These are phyloP conservation scores for Phyllotreta striolata DNA, from an alignment of 2,888 invertebrate genomes.

Conservation along the genomic window DNA sequence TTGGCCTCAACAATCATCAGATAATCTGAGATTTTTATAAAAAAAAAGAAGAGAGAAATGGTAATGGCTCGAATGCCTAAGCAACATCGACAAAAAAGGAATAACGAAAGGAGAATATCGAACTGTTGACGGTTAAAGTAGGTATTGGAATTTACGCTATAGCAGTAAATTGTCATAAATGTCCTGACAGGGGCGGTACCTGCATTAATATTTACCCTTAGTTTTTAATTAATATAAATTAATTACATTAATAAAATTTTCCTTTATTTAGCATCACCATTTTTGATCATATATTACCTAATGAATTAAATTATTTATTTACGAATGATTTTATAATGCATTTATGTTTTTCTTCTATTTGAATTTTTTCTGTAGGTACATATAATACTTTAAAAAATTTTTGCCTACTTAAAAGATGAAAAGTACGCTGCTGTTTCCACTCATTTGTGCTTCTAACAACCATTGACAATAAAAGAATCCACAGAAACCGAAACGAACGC, in stretches of 20 bases:
- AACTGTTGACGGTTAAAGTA: constrained; percentile 47
- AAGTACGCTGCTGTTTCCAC: constrained; percentile 12
- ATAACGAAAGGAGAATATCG: constrained; percentile 44
- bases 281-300: too few species aligned
- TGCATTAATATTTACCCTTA: too few species aligned
- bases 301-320: too few species aligned
- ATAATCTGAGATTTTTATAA: constrained; percentile 33
- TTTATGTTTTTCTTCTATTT: not conserved
- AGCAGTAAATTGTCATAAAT: constrained; percentile 57
- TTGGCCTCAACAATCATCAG: constrained; percentile 30
- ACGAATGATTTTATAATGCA: too few species aligned
- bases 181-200: constrained; percentile 47
- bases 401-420: not conserved
- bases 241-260: too few species aligned
- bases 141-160: constrained; percentile 50
- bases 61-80: constrained; percentile 36
- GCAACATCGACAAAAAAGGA: constrained; percentile 33
- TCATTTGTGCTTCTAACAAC: constrained; percentile 41
- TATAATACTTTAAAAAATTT: not conserved
- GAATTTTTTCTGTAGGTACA: not conserved
- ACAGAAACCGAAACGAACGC: constrained; percentile 54
- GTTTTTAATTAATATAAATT: not conserved
- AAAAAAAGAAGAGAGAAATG: constrained; percentile 37
- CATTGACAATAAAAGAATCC: constrained; percentile 52
- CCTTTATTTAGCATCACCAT: too few species aligned